Evolutionary conservation across 2,888 invertebrate species (phyloP), one percentile per base, ranked within the genome.

Genomic region (Yponomeuta evonymella): DNA sequence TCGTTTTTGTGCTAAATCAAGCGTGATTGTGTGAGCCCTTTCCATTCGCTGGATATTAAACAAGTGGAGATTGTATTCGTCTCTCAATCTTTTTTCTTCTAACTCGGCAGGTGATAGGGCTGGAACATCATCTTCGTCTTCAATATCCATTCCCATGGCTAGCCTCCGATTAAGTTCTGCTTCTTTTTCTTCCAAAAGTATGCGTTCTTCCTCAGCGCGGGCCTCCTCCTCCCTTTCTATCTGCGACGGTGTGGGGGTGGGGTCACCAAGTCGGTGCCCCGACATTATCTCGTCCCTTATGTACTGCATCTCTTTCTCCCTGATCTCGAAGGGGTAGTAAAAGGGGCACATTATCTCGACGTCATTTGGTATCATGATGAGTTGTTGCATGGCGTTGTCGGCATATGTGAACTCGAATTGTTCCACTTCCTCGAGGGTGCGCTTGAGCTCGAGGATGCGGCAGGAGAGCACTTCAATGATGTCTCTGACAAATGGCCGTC

Each of bases 311-410:
- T 92, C 89, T 78, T 86, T 77, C 74, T 79, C 75, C 67, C 91
- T 82, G 78, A 87, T 93, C 84, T 94, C 95, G 75, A 87, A 93
- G 74, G 93, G 90, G 84, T 93, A 95, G 83, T 93, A 95, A 72
- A 90, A 91, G 0, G 95, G 94, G 73, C 94, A 93, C n/a, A 93
- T 77, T 71, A 95, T 89, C 80, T 94, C 93, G n/a, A 95, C 82
- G 73, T 95, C 94, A 63, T 94, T 88, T 0, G 96, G 96, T 30
- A 95, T 93, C 75, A 96, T 90, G 73, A 96, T 94, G 81, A 96
- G 83, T 84, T 95, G 94, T 70, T 95, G 93, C 70, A 96, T 81
- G 48, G 94, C 93, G 76, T 95, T 95, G 79, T 97, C 96, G 69
- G 95, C 93, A 85, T 95, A 96, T 70, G 95, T 96, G 77, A 90